Base-by-base conservation (phyloP, 2,888 invertebrate genomes). In the Zygothrica quintamaculata region DNA sequence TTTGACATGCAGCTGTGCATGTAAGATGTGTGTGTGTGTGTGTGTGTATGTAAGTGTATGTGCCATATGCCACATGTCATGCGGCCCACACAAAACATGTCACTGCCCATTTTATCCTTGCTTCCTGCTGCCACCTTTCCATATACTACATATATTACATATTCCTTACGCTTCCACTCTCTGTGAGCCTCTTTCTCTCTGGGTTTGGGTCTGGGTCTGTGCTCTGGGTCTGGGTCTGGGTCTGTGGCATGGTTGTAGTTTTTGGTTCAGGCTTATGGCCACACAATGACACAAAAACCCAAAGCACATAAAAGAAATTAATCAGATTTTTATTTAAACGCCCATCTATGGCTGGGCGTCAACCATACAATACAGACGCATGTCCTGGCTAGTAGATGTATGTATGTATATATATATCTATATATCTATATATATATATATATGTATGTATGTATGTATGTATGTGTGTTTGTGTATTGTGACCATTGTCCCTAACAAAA, bases 241-340 rank as follows among this genome's bases (percentile, higher is more conserved):
- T 39, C 25, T 25, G 26, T 22, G 12, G 12, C 12, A 3, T 29
- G 29, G 29, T 29, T 29, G n/a, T 42, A 12, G 22, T n/a, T 40
- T 18, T 34, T 29, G 53, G 34, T 42, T 58, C 37, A 37, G 37
- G 26, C 42, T 58, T 42, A 65, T 70, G 55, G 75, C 55, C 72
- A 76, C 65, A 87, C 87, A 80, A 80, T 86, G 81, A 70, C 77
- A 87, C 74, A 81, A 79, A 84, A 74, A 78, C 80, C 85, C 78
- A 62, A 73, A 65, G 67, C 72, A 64, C 67, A 84, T 87, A 88
- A 84, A 84, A 77, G 77, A 84, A 84, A 84, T 84, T 84, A 86
- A 88, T 84, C 84, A 84, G 84, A 88, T 84, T 84, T 88, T 86
- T 88, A 86, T 84, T 84, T 86, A 86, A 86, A 86, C 88, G 84